Evolutionary conservation across 2,888 invertebrate species (phyloP).

Genomic region (Nematopogon swammerdamellus): DNA sequence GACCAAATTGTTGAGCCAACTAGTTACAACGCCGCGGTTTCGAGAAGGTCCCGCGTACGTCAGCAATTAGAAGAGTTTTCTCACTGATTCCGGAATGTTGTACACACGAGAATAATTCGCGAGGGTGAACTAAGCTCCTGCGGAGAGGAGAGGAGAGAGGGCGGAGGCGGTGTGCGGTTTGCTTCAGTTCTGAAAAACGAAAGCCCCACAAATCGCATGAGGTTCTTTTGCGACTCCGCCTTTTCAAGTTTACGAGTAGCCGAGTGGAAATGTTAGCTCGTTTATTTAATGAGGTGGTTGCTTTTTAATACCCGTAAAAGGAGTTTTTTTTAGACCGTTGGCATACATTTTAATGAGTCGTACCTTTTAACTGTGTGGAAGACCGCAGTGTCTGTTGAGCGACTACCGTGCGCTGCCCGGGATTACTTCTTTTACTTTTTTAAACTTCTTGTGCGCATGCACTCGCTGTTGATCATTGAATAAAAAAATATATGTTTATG

Average conservation of each 20-base stretch:
- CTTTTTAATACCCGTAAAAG: conserved; percentile 21
- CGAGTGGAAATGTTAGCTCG: conserved; percentile 22
- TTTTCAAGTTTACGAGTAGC: conserved; percentile 19
- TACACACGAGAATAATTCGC: background rate
- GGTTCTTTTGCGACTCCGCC: conserved; percentile 9
- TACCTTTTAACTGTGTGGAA: conserved; percentile 7
- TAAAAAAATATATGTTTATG: too few relatives aligned
- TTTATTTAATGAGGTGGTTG: conserved; percentile 31
- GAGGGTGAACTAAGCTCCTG: background rate
- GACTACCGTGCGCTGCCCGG: background rate
- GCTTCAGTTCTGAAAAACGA: background rate
- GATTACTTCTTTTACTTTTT: background rate
- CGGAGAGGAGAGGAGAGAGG: background rate
- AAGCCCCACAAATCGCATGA: background rate
- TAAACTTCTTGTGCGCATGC: conserved; percentile 2
- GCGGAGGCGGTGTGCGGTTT: background rate
- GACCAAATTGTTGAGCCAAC: too few relatives aligned
- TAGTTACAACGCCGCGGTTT: too few relatives aligned
- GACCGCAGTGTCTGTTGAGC: conserved; percentile 3
- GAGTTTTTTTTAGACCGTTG: conserved; percentile 11
- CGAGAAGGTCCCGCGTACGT: too few relatives aligned
- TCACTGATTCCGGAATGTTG: background rate
- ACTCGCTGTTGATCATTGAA: too few relatives aligned
- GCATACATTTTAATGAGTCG: conserved; percentile 1
- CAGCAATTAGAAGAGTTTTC: background rate